Conservation (phyloP, 2,113 vertebrate genomes). For the Coryphaenoides rupestris region DNA sequence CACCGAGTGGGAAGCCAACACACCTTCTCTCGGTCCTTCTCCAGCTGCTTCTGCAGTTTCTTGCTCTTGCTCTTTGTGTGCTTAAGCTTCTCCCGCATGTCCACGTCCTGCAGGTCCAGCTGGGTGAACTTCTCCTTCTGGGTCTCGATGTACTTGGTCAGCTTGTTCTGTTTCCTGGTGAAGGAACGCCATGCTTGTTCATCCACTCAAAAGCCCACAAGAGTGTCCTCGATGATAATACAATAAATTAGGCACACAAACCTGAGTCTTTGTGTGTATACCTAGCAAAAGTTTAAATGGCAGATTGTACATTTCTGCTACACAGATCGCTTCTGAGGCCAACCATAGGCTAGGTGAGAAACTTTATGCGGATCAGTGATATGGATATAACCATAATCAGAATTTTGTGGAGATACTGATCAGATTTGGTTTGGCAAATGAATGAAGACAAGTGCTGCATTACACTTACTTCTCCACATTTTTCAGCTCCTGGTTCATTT, state of each 20-base stretch:
- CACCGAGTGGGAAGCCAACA: conserved; percentile 14
- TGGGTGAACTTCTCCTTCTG: conserved; percentile 90
- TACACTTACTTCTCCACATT: conserved; percentile 83
- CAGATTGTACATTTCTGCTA: background rate
- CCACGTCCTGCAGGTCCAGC: conserved; percentile 92
- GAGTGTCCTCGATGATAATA: no score
- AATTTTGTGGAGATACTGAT: no score
- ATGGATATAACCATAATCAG: no score
- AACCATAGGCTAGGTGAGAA: no score
- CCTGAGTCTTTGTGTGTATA: no score
- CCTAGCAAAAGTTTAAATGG: no score
- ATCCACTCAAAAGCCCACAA: background rate
- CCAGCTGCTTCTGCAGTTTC: conserved; percentile 89
- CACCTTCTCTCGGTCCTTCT: conserved; percentile 95
- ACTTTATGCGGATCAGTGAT: no score
- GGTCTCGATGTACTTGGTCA: conserved; percentile 82
- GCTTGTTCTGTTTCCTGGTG: conserved; percentile 83
- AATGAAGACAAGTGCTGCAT: no score
- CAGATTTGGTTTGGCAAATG: no score
- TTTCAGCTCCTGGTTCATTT: conserved; percentile 84
- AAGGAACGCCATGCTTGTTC: conserved; percentile 28
- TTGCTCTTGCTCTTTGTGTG: conserved; percentile 86
- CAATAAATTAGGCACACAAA: no score
- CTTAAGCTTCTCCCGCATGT: conserved; percentile 92
- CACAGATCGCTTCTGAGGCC: no score